These are phyloP conservation scores for Anoplopoma fimbria DNA, from an alignment of 2,113 vertebrate genomes.

Conservation along the genomic window DNA sequence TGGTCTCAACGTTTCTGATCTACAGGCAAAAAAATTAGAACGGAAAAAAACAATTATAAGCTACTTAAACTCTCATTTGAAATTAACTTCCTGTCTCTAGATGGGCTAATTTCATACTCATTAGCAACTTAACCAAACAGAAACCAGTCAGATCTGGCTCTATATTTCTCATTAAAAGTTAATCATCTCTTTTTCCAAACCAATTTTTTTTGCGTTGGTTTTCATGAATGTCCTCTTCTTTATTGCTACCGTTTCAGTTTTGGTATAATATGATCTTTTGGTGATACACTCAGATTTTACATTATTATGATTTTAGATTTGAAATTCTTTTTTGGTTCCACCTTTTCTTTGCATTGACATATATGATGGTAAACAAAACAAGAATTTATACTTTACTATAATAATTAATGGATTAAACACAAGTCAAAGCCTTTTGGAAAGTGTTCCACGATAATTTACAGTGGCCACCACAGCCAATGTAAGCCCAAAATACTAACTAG, in stretches of 20 bases:
- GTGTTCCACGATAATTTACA: background rate
- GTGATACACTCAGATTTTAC: background rate
- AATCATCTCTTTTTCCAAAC: background rate
- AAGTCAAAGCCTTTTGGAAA: background rate
- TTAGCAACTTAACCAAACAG: background rate
- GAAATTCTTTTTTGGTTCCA: background rate
- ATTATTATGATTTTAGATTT: background rate
- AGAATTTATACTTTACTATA: background rate
- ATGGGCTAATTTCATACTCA: background rate
- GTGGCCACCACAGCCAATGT: background rate
- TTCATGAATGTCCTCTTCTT: background rate
- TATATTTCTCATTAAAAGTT: background rate
- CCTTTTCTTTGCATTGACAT: background rate
- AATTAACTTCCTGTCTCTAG: background rate
- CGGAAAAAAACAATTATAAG: background rate
- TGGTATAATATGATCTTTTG: background rate
- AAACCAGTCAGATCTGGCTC: background rate
- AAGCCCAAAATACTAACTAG: background rate
- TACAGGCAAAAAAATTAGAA: conserved; percentile 55
- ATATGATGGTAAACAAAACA: background rate
- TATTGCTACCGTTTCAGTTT: background rate
- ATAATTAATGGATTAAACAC: background rate
- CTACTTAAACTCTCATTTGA: background rate
- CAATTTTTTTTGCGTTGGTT: background rate
- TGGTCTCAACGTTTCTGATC: conserved; percentile 99